A percentile compares a stretch with the other conserved stretches of the same genome.
phyloP scores from a whole-genome alignment of 2,888 invertebrate genomes.

The Ophonus ardosiacus region DNA sequence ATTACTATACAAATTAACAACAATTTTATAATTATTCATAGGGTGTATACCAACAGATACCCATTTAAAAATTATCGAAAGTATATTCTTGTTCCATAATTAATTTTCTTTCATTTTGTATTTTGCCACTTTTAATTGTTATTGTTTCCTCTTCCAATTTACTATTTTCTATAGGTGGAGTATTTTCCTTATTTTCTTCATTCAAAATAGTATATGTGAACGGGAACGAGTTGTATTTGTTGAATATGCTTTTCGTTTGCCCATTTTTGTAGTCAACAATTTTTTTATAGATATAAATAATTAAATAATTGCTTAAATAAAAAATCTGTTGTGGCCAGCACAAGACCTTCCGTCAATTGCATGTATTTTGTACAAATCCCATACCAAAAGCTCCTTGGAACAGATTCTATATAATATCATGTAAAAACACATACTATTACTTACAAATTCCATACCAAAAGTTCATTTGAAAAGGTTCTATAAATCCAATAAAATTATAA shows the following conservation, averaged over 20 bases:
- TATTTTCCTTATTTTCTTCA: not conserved
- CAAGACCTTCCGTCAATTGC: no score
- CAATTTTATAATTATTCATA: not conserved
- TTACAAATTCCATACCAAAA: no score
- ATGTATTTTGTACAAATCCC: no score
- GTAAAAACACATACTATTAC: no score
- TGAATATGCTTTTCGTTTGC: not conserved
- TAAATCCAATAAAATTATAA: no score
- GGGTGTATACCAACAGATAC: no score
- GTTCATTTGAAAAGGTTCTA: no score
- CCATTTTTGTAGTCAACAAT: not conserved
- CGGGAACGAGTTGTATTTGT: not conserved
- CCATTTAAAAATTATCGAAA: not conserved
- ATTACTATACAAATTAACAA: not conserved
- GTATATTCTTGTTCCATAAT: not conserved
- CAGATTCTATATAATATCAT: no score
- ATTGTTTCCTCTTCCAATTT: not conserved
- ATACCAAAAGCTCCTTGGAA: no score
- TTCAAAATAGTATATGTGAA: not conserved
- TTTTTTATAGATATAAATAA: conserved; percentile 39
- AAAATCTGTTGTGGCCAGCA: no score
- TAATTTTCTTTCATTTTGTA: not conserved
- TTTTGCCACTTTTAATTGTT: not conserved
- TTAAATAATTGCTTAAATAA: conserved; percentile 33
- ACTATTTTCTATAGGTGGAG: not conserved